Evolutionary conservation across 2,888 invertebrate genomes (phyloP), one percentile per base, ranked within the genome.

Genomic region (Pristionchus entomophagus): DNA sequence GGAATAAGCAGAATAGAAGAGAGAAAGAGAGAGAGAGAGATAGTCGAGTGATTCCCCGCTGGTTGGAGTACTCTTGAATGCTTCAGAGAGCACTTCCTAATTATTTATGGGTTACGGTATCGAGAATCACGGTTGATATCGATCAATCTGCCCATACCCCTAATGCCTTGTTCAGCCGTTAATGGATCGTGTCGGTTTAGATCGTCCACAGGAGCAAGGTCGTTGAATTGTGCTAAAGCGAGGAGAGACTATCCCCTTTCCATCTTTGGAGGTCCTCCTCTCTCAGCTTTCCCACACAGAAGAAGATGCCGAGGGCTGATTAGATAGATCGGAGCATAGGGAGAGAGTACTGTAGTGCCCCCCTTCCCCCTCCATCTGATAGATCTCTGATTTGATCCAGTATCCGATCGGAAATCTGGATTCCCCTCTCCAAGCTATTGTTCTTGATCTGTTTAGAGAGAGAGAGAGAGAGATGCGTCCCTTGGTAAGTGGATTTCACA

Each of bases 161-260:
- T n/a, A 65, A 65, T 65, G 73, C 26, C 26, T 45, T 45, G 73
- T 45, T 3, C 73, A 26, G 41, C 45, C 73, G 73, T 73, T 73
- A 73, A 73, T 73, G 73, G 73, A 73, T 73, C 73, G 73, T 73
- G 73, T 73, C 73, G 73, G 56, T 56, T 17, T 22, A 56, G 73
- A 45, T 26, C 26, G 8, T 17, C 41, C 41, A 45, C 73, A 73
- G 38, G 41, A n/a, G 41, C 73, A 73, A 73, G 73, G 73, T 73
- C 73, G 73, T 41, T 10, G 38, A 73, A 26, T n/a, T 73, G 22
- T n/a, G 12, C 73, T 41, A 73, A 73, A 73, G 73, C 32, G 41
- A 73, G 73, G 12, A 17, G 41, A 12, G 10, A 8, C 0, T 14
- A 69, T 6, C n/a, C 69, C 32, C 59, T 59, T 59, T 1, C 3